phyloP scores from a whole-genome alignment of 2,113 vertebrate species.

The Machaerirhynchus nigripectus region DNA sequence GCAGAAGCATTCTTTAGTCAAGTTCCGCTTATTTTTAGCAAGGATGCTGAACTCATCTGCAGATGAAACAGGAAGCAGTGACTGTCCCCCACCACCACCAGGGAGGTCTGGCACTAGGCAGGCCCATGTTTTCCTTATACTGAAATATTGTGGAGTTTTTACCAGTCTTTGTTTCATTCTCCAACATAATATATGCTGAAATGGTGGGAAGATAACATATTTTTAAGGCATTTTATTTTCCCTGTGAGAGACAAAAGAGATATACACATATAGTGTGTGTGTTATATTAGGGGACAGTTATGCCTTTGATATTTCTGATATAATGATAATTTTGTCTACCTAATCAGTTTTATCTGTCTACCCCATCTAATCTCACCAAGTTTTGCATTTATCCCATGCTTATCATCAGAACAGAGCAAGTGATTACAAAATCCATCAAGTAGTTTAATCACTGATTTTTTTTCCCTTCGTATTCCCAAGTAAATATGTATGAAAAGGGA shows the following conservation, averaged over 20 bases:
- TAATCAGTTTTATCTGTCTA: slow-evolving; percentile 49
- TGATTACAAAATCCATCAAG: slow-evolving; percentile 39
- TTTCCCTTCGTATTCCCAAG: neutral
- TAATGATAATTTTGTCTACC: neutral
- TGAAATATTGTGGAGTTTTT: neutral
- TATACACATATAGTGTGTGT: neutral
- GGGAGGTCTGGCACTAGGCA: neutral
- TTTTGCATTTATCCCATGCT: neutral
- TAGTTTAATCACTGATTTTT: neutral
- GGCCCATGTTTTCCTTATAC: neutral
- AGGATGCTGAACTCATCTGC: neutral
- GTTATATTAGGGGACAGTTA: neutral
- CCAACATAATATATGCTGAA: neutral
- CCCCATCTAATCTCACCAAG: slow-evolving; percentile 42
- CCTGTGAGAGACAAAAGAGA: neutral
- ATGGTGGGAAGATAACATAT: neutral
- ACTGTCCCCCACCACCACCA: neutral
- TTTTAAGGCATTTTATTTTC: slow-evolving; percentile 2
- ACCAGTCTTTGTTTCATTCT: neutral
- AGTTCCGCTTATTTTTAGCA: neutral
- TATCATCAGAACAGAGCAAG: neutral
- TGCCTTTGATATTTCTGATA: slow-evolving; percentile 1
- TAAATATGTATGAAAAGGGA: neutral
- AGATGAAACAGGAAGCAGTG: neutral
- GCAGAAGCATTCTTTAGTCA: neutral